A percentile compares a stretch with the other conserved stretches of the same genome.
These are phyloP conservation scores for Trichogramma evanescens DNA, from an alignment of 2,888 invertebrate species.

Conservation along the genomic window DNA sequence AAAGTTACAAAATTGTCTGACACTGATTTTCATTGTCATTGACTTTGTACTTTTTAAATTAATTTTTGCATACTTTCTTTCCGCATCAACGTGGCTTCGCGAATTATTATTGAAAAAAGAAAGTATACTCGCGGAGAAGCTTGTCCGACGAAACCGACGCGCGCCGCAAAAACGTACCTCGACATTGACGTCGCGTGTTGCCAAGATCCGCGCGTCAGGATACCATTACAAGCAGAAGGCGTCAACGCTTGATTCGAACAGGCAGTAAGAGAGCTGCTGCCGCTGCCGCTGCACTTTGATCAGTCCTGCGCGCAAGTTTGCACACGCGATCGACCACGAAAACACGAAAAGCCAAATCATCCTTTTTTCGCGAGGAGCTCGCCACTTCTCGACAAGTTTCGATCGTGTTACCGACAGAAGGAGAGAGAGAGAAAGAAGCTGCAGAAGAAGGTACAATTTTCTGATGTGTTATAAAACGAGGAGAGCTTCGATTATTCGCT, in stretches of 20 bases:
- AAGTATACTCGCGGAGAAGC: no score
- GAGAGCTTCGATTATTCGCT: no score
- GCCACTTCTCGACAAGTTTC: background rate
- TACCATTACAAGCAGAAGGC: slow-evolving; percentile 18
- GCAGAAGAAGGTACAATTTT: no score
- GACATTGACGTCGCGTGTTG: slow-evolving; percentile 19
- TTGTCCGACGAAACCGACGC: no score
- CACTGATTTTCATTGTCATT: no score
- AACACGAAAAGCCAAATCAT: background rate
- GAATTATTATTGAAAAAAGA: no score
- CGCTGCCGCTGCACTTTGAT: background rate
- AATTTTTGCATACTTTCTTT: no score
- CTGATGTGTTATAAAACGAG: no score
- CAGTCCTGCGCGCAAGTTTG: background rate
- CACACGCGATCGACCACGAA: no score
- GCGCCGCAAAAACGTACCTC: slow-evolving; percentile 5
- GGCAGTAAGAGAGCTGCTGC: background rate
- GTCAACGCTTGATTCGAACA: slow-evolving; percentile 11
- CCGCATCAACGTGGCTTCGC: no score
- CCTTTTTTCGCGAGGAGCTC: background rate
- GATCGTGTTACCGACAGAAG: background rate
- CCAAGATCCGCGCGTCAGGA: slow-evolving; percentile 6
- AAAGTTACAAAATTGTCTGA: no score
- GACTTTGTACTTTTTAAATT: no score
- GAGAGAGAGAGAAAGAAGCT: background rate